Evolutionary conservation across 2,113 vertebrate species (phyloP), one percentile per base, ranked within the genome.

Genomic region (Meles meles): DNA sequence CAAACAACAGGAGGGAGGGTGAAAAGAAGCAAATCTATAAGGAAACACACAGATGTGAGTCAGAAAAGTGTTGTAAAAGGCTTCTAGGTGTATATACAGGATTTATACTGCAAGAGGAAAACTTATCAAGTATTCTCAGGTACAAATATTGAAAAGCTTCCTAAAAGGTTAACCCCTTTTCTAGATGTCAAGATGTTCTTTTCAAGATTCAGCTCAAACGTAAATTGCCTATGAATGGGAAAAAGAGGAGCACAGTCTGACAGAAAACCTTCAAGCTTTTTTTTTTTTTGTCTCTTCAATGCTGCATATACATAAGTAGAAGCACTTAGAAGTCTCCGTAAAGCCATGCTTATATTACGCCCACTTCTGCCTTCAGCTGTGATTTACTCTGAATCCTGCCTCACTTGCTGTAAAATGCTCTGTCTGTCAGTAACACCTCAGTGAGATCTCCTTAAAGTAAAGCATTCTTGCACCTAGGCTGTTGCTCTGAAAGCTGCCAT

Each of bases 91-190:
- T 20, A 37, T 6, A 88, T 29, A 31, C 27, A 91, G 47, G 61
- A 65, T 93, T 95, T 96, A 95, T 94, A 76, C 95, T 63, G 29
- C 81, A 94, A 49, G 65, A 90, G 49, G 34, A 37, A 96, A 87
- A 81, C 72, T 98, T 97, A 97, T 97, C 89, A 96, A 55, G 84
- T 94, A 82, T 96, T 97, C 61, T 79, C 69, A 42, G 83, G 29
- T 90, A 98, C 98, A 98, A 98, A 98, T 98, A 98, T 96, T 98
- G 96, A 97, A 98, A 98, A 98, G 61, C 71, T 98, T 92, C 87
- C 94, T 97, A 96, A 98, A 98, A 98, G 98, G 96, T 98, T 98
- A 98, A 97, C 86, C 91, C 95, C 74, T 86, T 92, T 98, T 90
- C 57, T 97, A 93, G 90, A 96, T 98, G 98, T 98, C 98, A 98